A percentile compares a stretch with the other conserved stretches of the same genome.
phyloP scores from a whole-genome alignment of 2,113 vertebrate species.

The Oryzias woworae region DNA sequence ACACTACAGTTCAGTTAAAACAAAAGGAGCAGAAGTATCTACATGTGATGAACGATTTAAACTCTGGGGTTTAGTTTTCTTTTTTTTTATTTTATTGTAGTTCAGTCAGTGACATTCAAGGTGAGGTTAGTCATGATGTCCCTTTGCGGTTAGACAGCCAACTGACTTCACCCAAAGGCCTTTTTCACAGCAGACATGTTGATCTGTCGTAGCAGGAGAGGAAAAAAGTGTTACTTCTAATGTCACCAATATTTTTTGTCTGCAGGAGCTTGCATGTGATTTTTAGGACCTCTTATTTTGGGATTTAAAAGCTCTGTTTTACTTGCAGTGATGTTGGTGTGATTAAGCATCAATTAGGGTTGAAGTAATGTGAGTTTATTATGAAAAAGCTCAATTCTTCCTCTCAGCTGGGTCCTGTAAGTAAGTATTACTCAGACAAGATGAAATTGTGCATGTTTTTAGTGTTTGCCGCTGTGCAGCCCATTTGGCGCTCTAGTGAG shows the following conservation, averaged over 20 bases:
- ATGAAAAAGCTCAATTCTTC: conserved; percentile 1
- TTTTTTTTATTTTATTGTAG: conserved; percentile 51
- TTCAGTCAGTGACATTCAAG: conserved; percentile 40
- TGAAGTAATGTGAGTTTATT: conserved; percentile 9
- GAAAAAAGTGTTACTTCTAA: conserved; percentile 35
- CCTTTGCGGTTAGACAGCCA: conserved; percentile 4
- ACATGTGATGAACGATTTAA: conserved; percentile 74
- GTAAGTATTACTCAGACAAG: conserved; percentile 25
- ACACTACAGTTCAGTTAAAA: conserved; percentile 34
- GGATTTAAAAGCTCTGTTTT: neutral
- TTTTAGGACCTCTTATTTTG: conserved; percentile 4
- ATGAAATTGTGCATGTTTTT: conserved; percentile 10
- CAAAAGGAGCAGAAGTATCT: conserved; percentile 74
- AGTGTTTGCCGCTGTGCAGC: conserved; percentile 11
- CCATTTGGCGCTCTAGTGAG: conserved; percentile 24
- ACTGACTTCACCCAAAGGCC: conserved; percentile 26
- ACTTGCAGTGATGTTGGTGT: conserved; percentile 7
- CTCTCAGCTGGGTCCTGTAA: conserved; percentile 13
- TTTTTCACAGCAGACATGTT: conserved; percentile 42
- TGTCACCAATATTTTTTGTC: conserved; percentile 22
- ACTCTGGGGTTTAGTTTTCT: conserved; percentile 52
- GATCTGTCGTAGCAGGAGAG: conserved; percentile 25
- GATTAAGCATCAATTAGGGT: conserved; percentile 5
- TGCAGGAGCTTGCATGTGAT: conserved; percentile 3
- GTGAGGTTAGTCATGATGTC: conserved; percentile 39